Base-by-base conservation (phyloP, 2,888 invertebrate species). In the Odontomyia ornata region DNA sequence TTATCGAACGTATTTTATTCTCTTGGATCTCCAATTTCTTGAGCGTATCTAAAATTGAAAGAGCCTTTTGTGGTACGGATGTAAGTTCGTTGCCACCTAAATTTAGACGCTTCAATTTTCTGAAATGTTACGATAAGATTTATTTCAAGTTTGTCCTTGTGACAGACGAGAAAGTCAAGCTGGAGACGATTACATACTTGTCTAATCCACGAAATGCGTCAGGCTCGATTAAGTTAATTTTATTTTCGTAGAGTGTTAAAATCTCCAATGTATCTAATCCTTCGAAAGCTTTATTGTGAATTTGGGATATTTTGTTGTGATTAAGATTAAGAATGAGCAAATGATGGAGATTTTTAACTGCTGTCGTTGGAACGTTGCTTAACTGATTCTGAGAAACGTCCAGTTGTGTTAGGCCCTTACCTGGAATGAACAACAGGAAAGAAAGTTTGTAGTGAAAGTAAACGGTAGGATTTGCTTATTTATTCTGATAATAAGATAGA, bases 11-110 rank as follows among this genome's bases (percentile, higher is more conserved):
- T 78, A 96, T 94, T 80, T 91, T 90, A 84, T 96, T 96, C 84
- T 95, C 95, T 83, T 95, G 95, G 88, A 96, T 91, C 87, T 96
- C 96, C 69, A 96, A 89, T 83, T 94, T 96, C 85, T 93, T 94
- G 80, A 96, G 87, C 82, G 91, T 94, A 83, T 93, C 93, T 80
- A 96, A 88, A 78, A 93, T 90, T 0, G 92, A 91, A n/a, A 96
- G 90, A 0, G 96, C 92, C 83, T 91, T 91, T 82, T 94, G 94
- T 15, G 96, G 96, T 67, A 96, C 91, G 13, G 89, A 88, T 46
- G 91, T 90, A 83, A 96, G 87, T 79, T 92, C 92, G 85, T 96
- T 96, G 76, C 93, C 95, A 36, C 96, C 96, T 80, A 96, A 89
- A 87, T 96, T 96, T 79, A 96, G 88, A 78, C 95, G 89, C 82